Base-by-base conservation (phyloP, 2,113 vertebrate species). In the Laticauda colubrina region DNA sequence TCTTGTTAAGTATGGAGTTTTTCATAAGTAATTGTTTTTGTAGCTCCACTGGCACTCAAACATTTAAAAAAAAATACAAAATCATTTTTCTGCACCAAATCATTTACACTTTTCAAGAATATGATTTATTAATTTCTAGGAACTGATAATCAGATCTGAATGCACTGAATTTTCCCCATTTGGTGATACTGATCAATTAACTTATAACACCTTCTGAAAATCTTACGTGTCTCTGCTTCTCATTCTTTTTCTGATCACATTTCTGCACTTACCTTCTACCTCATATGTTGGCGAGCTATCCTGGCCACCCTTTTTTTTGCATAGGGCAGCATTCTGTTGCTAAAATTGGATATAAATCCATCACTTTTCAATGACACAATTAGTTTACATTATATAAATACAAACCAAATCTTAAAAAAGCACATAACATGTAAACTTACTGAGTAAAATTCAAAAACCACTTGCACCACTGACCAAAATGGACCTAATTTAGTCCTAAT, bases 1-100 rank as follows among this genome's bases (percentile, higher is more conserved):
- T 59, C 48, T 53, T 87, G 51, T 59, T 87, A 87, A 94, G 90
- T 93, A 94, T 90, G 92, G 93, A 94, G 90, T 94, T 95, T 11
- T 94, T 95, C 90, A 20, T 2, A 61, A 21, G 0, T 2, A 0
- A 55, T 94, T 61, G 75, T 87, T 43, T 92, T 94, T 51, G 2
- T 89, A 95, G 20, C 18, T 88, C 48, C 89, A 92, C n/a, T 64
- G 34, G 90, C 91, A 59, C 87, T 91, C 48, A 14, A 91, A 56
- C 55, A 3, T 94, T 91, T 21, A 0, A 39, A 75, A 20, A 20
- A 81, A 88, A 90, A 43, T 90, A 0, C 56, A 55, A 0, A 3
- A 3, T 21, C 94, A 93, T 18, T 87, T 94, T 29, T 87, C 39
- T 53, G 7, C 15, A 59, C 29, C 51, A 89, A 53, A 93, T 51